A percentile compares a stretch with the other conserved stretches of the same genome.
Conservation (phyloP, 2,797 vertebrate genomes). For the Myotis planiceps region DNA sequence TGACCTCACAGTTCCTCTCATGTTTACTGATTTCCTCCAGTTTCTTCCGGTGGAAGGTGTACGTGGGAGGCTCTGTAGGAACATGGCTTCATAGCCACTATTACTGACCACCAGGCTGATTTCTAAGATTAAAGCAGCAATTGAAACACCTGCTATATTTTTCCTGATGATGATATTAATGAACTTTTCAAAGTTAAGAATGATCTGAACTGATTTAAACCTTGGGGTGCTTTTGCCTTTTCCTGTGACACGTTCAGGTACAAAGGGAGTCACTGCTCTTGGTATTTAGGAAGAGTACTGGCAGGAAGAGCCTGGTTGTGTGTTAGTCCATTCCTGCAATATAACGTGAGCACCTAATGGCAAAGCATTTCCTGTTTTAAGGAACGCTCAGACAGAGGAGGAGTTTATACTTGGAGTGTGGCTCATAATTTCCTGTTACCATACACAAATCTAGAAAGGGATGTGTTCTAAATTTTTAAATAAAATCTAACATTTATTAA, state of each 20-base stretch:
- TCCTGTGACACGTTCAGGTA: neutral
- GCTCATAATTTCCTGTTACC: neutral
- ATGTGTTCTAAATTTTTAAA: neutral
- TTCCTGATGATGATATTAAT: neutral
- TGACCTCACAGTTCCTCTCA: neutral
- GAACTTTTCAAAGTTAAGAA: neutral
- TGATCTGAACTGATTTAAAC: neutral
- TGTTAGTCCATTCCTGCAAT: neutral
- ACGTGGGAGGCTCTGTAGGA: too few relatives aligned
- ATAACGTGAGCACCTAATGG: too few relatives aligned
- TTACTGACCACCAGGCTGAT: neutral
- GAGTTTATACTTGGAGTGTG: neutral
- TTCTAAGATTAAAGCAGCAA: neutral
- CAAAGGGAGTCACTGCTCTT: neutral
- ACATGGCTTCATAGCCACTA: too few relatives aligned
- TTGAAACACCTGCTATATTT: neutral
- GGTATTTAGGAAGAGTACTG: neutral
- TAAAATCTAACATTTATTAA: neutral
- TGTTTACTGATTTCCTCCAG: neutral
- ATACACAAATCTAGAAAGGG: neutral
- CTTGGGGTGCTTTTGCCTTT: neutral
- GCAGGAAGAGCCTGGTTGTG: accelerated
- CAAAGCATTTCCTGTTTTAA: neutral
- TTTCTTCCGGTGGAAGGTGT: neutral
- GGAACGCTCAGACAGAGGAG: neutral